Evolutionary conservation across 2,888 invertebrate genomes (phyloP), one percentile per base, ranked within the genome.

Genomic region (Ligdia adustata): DNA sequence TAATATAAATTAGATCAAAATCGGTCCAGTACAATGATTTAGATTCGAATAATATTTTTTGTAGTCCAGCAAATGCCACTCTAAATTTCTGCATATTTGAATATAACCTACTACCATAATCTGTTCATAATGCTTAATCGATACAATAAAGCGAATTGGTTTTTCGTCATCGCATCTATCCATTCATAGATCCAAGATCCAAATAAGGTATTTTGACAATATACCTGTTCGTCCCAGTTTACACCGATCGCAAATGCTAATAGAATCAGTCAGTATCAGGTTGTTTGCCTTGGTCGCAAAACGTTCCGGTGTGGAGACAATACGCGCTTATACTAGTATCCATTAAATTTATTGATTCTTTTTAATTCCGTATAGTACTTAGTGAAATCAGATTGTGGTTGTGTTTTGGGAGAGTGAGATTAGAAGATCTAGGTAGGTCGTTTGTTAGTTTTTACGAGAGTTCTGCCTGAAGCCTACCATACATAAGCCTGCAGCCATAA

Each of bases 251-350:
- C 37, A 46, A 49, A 52, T 58, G 52, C 49, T 53, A 52, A 55
- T 48, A 44, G 44, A 51, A 47, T 18, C 49, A 31, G 64, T 60
- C 59, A 66, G 68, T 66, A 53, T 60, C 55, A 59, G 60, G 63
- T 64, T 38, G 69, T 40, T 64, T 69, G 62, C 75, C 77, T 74
- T 75, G 71, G 60, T 57, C 50, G 44, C 53, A 54, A 55, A 58
- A 55, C 52, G 63, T 71, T 69, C 68, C 67, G 68, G 57, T 66
- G 56, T 52, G 44, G 52, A 57, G 44, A 53, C 52, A 49, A 55
- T 44, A 53, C 32, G 35, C 9, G 12, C 33, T 24, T 31, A 15
- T 42, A 20, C 12, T 24, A 16, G 20, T 31, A 11, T 37, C 34
- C 22, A 42, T 46, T 13, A 18, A 20, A 27, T 28, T 13, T 33